Evolutionary conservation across 2,888 invertebrate genomes (phyloP).

Genomic region (Pyralis farinalis): DNA sequence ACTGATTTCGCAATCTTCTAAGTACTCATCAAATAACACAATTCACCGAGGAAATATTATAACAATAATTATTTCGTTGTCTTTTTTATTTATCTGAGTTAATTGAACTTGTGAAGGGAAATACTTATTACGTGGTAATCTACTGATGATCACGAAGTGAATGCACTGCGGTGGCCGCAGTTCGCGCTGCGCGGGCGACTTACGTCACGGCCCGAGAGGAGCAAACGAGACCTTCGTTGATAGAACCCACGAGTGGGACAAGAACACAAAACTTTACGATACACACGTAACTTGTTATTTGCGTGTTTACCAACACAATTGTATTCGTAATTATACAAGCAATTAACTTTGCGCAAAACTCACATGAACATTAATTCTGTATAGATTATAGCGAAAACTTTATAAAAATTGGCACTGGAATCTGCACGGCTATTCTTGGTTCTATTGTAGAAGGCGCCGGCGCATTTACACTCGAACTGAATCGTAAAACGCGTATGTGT

Average conservation of each 20-base stretch:
- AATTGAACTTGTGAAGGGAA: slow-evolving; percentile 2
- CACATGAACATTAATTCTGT: slow-evolving; percentile 19
- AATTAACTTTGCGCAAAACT: slow-evolving; percentile 41
- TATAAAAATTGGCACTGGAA: slow-evolving; percentile 27
- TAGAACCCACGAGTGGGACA: slow-evolving; percentile 19
- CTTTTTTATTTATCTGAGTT: background rate
- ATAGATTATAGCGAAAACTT: slow-evolving; percentile 13
- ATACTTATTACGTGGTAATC: slow-evolving; percentile 39
- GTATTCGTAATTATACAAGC: slow-evolving; percentile 40
- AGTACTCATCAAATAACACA: slow-evolving; percentile 22
- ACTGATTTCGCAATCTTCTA: slow-evolving; percentile 41
- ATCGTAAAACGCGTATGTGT: background rate
- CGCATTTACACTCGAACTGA: slow-evolving; percentile 8
- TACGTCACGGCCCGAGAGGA: slow-evolving; percentile 43
- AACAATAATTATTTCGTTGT: slow-evolving; percentile 1
- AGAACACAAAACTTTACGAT: slow-evolving; percentile 29
- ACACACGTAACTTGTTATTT: too few species aligned
- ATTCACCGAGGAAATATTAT: slow-evolving; percentile 14
- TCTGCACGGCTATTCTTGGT: too few species aligned
- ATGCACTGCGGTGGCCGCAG: slow-evolving; percentile 46
- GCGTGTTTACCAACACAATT: slow-evolving; percentile 30
- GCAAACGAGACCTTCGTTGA: slow-evolving; percentile 32
- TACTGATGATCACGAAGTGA: slow-evolving; percentile 66
- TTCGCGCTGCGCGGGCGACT: slow-evolving; percentile 38
- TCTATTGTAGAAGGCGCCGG: too few species aligned